Evolutionary conservation across 2,113 vertebrate species (phyloP).

Genomic region (Varanus komodoensis): DNA sequence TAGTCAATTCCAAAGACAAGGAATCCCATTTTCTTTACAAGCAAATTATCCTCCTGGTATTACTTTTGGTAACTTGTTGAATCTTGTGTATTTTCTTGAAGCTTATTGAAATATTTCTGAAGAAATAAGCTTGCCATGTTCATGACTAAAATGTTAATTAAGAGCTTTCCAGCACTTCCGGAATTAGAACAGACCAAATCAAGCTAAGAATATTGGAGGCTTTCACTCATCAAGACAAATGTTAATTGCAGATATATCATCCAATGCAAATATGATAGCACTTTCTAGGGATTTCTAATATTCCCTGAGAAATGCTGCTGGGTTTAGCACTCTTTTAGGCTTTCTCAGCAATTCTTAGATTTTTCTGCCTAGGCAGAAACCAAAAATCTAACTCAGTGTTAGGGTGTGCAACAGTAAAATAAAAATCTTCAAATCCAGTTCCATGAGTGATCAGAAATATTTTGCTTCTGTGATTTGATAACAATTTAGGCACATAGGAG

Average conservation of each 20-base stretch:
- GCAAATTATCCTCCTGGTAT: not conserved
- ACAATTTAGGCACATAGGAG: not conserved
- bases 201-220: constrained; percentile 31
- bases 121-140: constrained; percentile 39
- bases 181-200: constrained; percentile 38
- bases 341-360: not conserved
- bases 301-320: not conserved
- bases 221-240: constrained; percentile 19
- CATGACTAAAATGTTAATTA: constrained; percentile 45
- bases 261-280: constrained; percentile 11
- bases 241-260: constrained; percentile 24
- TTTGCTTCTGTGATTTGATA: not conserved
- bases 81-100: not conserved
- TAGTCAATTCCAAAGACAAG: not conserved
- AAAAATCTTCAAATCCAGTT: not conserved
- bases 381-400: not conserved
- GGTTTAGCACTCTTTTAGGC: not conserved
- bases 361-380: not conserved
- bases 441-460: not conserved
- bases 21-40: too few species aligned
- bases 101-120: constrained; percentile 23
- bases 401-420: too few species aligned
- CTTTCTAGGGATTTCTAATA: not conserved
- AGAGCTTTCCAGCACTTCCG: constrained; percentile 51
- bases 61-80: not conserved